phyloP scores from a whole-genome alignment of 2,113 vertebrate genomes.

The Saguinus imperator region DNA sequence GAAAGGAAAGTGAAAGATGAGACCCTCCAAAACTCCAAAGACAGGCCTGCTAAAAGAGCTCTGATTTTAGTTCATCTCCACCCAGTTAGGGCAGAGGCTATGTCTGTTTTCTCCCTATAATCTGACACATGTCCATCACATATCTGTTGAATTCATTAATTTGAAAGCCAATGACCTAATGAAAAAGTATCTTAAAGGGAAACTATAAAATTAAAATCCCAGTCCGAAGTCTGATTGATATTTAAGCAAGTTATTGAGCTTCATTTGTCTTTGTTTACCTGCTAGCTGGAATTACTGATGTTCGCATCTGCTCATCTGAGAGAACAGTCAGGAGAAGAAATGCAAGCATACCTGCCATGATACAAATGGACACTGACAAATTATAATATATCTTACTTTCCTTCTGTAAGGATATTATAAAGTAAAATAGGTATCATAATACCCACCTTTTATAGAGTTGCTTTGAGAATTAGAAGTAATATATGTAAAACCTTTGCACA shows the following conservation, averaged over 20 bases:
- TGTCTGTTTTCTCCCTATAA: fast-evolving
- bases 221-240: neutral
- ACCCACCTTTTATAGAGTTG: neutral
- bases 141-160: neutral
- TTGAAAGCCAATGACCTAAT: neutral
- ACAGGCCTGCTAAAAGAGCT: neutral
- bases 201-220: neutral
- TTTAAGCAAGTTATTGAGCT: neutral
- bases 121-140: too few relatives aligned
- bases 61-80: neutral
- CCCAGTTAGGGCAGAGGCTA: fast-evolving
- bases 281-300: neutral
- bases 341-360: neutral
- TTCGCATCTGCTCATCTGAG: neutral
- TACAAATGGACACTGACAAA: neutral
- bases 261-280: neutral
- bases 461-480: conserved; percentile 26
- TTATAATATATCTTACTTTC: neutral
- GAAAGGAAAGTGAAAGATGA: neutral
- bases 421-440: neutral
- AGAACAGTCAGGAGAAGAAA: neutral
- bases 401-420: neutral
- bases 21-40: neutral
- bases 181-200: neutral
- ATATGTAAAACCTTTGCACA: neutral